Evolutionary conservation across 2,797 vertebrate species (phyloP).

Genomic region (Oreochromis mossambicus): DNA sequence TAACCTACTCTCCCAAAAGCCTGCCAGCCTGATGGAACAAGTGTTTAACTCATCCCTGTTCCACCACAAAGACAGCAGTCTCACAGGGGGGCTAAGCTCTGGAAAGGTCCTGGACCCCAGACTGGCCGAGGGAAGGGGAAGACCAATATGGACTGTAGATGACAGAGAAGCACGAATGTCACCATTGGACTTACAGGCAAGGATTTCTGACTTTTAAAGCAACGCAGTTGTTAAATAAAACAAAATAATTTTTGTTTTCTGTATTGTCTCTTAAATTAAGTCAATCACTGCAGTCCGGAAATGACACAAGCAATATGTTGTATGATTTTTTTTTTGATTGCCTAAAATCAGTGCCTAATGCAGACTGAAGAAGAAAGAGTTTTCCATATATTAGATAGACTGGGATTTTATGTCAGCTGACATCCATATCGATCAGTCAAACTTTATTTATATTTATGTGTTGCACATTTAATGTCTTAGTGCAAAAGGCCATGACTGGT

Average conservation of each 20-base stretch:
- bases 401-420: background rate
- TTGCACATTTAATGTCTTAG: background rate
- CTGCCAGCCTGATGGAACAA: slow-evolving; percentile 86
- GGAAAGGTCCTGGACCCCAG: slow-evolving; percentile 60
- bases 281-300: background rate
- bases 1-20: slow-evolving; percentile 73
- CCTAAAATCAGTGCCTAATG: background rate
- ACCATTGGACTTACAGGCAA: slow-evolving; percentile 85
- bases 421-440: background rate
- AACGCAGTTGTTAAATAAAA: background rate
- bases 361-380: background rate
- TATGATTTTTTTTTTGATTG: too few relatives aligned
- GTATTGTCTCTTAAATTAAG: background rate
- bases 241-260: background rate
- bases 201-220: background rate
- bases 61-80: slow-evolving; percentile 83
- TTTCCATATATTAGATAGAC: background rate
- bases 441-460: background rate
- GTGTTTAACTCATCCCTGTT: slow-evolving; percentile 90
- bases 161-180: slow-evolving; percentile 83
- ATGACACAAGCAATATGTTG: background rate
- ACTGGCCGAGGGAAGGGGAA: slow-evolving; percentile 78
- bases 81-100: slow-evolving; percentile 62
- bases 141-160: slow-evolving; percentile 88
- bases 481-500: background rate